Evolutionary conservation across 2,888 invertebrate species (phyloP).

Genomic region (Platycheirus albimanus): DNA sequence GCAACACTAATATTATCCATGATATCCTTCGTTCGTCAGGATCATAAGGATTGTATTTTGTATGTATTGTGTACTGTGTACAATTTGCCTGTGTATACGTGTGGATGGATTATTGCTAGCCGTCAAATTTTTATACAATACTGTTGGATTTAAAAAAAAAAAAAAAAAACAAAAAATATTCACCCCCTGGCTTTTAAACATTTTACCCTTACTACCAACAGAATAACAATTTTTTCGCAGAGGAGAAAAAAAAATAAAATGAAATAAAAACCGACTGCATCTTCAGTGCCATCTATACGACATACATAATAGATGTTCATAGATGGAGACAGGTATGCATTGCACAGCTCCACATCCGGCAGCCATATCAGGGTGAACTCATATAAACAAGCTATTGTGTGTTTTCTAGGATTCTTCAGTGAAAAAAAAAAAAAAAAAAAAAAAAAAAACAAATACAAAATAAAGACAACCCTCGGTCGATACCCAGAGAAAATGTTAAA

Average conservation of each 20-base stretch:
- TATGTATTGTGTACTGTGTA: slow-evolving; percentile 6
- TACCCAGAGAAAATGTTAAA: slow-evolving; percentile 29
- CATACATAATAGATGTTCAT: slow-evolving; percentile 44
- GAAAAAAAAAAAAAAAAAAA: no score
- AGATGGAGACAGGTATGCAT: slow-evolving; percentile 25
- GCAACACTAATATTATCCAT: slow-evolving; percentile 69
- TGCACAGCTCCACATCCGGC: slow-evolving; percentile 15
- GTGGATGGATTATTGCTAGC: slow-evolving; percentile 54
- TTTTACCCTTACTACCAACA: slow-evolving; percentile 27
- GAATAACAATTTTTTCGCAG: slow-evolving; percentile 11
- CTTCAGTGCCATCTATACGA: slow-evolving; percentile 48
- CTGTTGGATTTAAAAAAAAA: slow-evolving; percentile 28
- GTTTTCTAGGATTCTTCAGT: slow-evolving; percentile 16
- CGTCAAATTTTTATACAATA: slow-evolving; percentile 53
- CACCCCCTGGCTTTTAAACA: slow-evolving; percentile 43
- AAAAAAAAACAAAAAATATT: no score
- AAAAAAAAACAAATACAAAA: no score
- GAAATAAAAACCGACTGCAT: slow-evolving; percentile 46
- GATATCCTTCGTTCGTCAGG: slow-evolving; percentile 66
- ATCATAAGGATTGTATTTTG: slow-evolving; percentile 30
- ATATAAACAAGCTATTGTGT: slow-evolving; percentile 51
- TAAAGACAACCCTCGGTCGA: neutral
- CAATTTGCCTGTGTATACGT: no score
- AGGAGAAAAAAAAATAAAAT: slow-evolving; percentile 12
- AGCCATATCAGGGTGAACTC: slow-evolving; percentile 39